phyloP scores from a whole-genome alignment of 2,113 vertebrate genomes.

The Menidia beryllina region DNA sequence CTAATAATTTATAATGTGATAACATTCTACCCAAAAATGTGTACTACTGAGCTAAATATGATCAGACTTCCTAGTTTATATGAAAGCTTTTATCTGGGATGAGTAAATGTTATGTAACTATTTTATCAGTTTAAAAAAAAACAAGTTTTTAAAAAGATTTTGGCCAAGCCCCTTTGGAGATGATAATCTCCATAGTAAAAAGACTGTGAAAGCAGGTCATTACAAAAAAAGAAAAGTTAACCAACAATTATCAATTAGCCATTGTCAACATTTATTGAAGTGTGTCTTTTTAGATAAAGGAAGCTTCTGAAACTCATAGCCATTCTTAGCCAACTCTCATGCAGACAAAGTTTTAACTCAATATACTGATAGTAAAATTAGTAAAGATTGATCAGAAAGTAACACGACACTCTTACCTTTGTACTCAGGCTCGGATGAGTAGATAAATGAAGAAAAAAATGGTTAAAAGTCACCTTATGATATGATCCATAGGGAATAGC shows the following conservation, averaged over 20 bases:
- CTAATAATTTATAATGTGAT: neutral
- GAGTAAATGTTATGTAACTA: neutral
- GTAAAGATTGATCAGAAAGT: neutral
- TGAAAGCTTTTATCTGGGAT: neutral
- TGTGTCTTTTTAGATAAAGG: too few species aligned
- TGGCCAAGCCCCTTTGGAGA: neutral
- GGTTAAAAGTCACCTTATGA: neutral
- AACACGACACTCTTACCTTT: slow-evolving; percentile 54
- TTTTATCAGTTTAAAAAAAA: neutral
- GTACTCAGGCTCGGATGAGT: neutral
- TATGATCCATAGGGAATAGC: neutral
- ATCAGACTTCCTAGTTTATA: neutral
- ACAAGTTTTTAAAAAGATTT: neutral
- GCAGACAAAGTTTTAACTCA: neutral
- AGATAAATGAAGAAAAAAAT: neutral
- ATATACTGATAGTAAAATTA: too few species aligned
- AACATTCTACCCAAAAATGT: neutral
- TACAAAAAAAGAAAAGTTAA: neutral
- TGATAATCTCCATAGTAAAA: accelerated
- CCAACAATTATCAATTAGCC: too few species aligned
- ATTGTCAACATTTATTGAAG: too few species aligned
- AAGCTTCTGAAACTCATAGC: too few species aligned
- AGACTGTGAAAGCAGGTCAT: neutral
- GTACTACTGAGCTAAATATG: neutral
- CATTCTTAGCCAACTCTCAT: neutral